phyloP scores from a whole-genome alignment of 2,888 invertebrate genomes.

The Nowickia ferox region DNA sequence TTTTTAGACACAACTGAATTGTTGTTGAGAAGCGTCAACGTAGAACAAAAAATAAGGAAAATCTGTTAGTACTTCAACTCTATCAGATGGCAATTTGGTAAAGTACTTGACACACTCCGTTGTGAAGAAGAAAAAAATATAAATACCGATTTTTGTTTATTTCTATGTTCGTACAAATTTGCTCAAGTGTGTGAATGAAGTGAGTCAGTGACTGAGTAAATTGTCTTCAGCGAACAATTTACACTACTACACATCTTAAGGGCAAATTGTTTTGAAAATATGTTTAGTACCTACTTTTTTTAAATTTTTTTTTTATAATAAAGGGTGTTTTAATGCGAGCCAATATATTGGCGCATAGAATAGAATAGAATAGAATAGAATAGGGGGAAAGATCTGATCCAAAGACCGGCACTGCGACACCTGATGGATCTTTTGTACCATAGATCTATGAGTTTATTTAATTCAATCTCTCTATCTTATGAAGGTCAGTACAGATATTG shows the following conservation, averaged over 20 bases:
- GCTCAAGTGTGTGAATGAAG: constrained; percentile 64
- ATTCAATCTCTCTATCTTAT: no score
- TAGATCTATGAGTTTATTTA: no score
- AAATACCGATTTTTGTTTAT: constrained; percentile 50
- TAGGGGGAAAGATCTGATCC: no score
- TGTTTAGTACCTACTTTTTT: background rate
- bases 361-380: no score
- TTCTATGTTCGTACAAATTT: constrained; percentile 56
- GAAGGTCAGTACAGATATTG: no score
- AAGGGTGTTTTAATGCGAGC: background rate
- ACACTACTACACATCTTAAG: constrained; percentile 62
- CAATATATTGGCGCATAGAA: background rate
- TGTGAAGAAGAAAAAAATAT: background rate
- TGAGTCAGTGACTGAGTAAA: constrained; percentile 64
- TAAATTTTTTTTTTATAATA: constrained; percentile 7
- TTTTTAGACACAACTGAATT: constrained; percentile 36
- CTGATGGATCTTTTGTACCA: no score
- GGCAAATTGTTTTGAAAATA: constrained; percentile 64
- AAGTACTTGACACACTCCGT: constrained; percentile 63
- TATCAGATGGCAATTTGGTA: constrained; percentile 70
- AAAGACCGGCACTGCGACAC: no score
- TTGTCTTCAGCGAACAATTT: constrained; percentile 65
- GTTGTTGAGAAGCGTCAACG: constrained; percentile 16
- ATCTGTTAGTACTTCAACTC: constrained; percentile 64
- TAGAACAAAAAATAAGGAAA: constrained; percentile 14